These are phyloP conservation scores for Dryocosmus kuriphilus DNA, from an alignment of 2,888 invertebrate genomes.

Conservation along the genomic window DNA sequence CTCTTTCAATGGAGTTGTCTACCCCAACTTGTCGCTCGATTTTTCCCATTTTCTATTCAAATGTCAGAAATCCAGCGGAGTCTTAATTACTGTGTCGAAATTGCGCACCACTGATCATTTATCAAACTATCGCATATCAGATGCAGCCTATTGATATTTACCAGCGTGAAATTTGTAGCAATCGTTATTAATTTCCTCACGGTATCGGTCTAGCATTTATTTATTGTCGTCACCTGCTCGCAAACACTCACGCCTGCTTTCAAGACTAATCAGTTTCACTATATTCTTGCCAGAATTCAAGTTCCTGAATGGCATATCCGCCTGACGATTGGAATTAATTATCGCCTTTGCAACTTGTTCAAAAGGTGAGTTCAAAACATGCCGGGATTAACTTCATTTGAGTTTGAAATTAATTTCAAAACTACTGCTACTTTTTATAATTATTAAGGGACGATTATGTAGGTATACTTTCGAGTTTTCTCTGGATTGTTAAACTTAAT, in stretches of 20 bases:
- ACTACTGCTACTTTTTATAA: not conserved
- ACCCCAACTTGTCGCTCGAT: conserved; percentile 7
- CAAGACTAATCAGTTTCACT: conserved; percentile 26
- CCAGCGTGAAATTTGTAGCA: conserved; percentile 28
- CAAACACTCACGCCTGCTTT: conserved; percentile 20
- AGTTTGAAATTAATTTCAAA: conserved; percentile 16
- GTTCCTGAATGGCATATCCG: conserved; percentile 2
- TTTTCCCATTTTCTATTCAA: conserved; percentile 14
- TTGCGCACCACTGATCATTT: conserved; percentile 17
- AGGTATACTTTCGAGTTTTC: not conserved
- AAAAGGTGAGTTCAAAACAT: not conserved
- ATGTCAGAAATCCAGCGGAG: conserved; percentile 12
- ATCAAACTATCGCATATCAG: conserved; percentile 25
- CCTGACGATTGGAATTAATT: conserved; percentile 32
- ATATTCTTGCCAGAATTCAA: conserved; percentile 17
- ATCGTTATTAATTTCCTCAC: conserved; percentile 35
- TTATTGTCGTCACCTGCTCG: conserved; percentile 37
- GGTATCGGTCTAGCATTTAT: conserved; percentile 17
- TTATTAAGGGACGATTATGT: conserved; percentile 2
- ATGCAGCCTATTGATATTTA: conserved; percentile 30
- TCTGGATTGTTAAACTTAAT: not conserved
- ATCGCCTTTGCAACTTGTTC: conserved; percentile 5
- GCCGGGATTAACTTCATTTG: conserved; percentile 11
- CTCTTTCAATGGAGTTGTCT: conserved; percentile 24
- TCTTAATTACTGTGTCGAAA: conserved; percentile 33